A percentile compares a stretch with the other conserved stretches of the same genome.
Evolutionary conservation across 2,797 vertebrate genomes (phyloP).

Genomic region (Anguilla marmorata): DNA sequence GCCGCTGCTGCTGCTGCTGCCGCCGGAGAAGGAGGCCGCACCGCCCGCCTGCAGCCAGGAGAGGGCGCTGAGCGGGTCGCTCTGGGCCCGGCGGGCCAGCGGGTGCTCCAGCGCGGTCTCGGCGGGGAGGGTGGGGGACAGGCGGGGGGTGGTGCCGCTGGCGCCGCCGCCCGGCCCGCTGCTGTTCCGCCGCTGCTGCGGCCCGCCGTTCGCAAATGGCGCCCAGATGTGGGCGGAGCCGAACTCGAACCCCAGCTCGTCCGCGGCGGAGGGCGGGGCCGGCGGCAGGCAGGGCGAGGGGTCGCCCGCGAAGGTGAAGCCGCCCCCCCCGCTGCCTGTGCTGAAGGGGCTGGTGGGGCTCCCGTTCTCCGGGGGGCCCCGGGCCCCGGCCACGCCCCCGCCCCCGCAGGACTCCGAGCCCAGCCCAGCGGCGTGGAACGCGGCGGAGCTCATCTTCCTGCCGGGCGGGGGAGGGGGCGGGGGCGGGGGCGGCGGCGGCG

Average conservation of each 20-base stretch:
- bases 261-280: conserved; percentile 60
- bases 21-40: conserved; percentile 77
- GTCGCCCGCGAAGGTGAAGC: conserved; percentile 77
- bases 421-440: conserved; percentile 68
- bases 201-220: conserved; percentile 75
- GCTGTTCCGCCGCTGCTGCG: conserved; percentile 70
- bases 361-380: conserved; percentile 66
- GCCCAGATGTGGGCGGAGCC: conserved; percentile 88
- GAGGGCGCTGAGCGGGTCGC: conserved; percentile 82
- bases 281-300: conserved; percentile 62
- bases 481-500: conserved; percentile 33
- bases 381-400: neutral
- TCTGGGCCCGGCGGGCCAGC: conserved; percentile 80
- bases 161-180: conserved; percentile 76
- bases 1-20: conserved; percentile 73
- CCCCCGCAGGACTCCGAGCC: conserved; percentile 60
- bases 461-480: conserved; percentile 58
- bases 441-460: conserved; percentile 71
- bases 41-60: conserved; percentile 83
- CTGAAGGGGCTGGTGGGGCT: conserved; percentile 86
- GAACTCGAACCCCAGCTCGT: conserved; percentile 91
- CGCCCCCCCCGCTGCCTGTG: conserved; percentile 66
- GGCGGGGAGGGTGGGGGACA: conserved; percentile 88
- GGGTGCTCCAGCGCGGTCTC: conserved; percentile 80
- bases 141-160: conserved; percentile 77